phyloP scores from a whole-genome alignment of 1,140 invertebrate genomes.

The Leptopilina boulardi region DNA sequence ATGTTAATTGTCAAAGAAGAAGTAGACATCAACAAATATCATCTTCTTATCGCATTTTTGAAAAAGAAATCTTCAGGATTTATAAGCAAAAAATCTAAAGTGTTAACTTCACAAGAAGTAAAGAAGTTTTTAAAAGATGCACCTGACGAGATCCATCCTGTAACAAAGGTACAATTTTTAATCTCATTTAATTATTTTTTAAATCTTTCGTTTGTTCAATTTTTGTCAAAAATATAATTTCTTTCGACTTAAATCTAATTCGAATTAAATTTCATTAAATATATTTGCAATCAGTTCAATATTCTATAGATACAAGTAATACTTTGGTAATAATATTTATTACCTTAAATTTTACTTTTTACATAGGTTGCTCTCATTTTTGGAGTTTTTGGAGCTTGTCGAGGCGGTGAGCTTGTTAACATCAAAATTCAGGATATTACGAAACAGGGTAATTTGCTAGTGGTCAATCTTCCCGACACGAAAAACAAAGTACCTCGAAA shows the following conservation, averaged over 20 bases:
- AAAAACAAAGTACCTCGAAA: conserved; percentile 16
- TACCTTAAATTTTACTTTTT: not conserved
- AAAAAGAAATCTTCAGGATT: not conserved
- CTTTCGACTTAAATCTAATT: not conserved
- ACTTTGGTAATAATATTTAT: not conserved
- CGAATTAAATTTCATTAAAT: no score
- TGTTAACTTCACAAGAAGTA: not conserved
- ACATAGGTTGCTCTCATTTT: conserved; percentile 24
- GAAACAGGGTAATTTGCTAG: conserved; percentile 9
- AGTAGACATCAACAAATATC: not conserved
- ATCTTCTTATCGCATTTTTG: not conserved
- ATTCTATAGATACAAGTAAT: not conserved
- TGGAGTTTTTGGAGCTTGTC: conserved; percentile 24
- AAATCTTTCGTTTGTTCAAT: not conserved
- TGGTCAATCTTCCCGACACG: conserved; percentile 11
- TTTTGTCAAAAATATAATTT: not conserved
- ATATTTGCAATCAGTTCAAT: no score
- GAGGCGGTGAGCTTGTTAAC: not conserved
- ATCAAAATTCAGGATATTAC: conserved; percentile 24
- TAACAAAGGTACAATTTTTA: not conserved
- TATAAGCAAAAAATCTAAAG: not conserved
- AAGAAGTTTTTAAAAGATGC: not conserved
- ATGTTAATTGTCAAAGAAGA: not conserved
- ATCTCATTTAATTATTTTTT: not conserved
- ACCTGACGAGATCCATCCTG: not conserved